Evolutionary conservation across 1,140 invertebrate species (phyloP), one percentile per base, ranked within the genome.

Genomic region (Lordiphosa stackelbergi): DNA sequence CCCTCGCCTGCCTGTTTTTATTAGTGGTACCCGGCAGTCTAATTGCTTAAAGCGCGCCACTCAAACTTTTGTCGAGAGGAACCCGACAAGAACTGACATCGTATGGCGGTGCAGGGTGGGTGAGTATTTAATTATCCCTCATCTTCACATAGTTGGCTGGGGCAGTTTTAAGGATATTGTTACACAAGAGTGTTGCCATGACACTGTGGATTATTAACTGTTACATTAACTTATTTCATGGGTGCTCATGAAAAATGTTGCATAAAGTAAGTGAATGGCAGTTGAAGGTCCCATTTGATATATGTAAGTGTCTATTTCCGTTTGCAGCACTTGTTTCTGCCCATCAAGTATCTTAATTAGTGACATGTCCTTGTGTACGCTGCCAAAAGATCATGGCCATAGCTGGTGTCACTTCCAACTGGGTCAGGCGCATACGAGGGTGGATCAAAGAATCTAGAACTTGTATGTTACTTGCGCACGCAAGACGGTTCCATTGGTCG

Each of bases 111-210:
- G 24, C 22, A 5, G 24, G 49, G 53, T 34, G 37, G n/a, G 41
- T 51, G 45, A 49, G 53, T 64, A 74, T 81, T 79, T 79, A 79
- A 79, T 79, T 79, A 79, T 74, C 77, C 71, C 47, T 71, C 75
- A 73, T 66, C 47, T 55, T 55, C 53, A 55, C 62, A 73, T 56
- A 42, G 57, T 28, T 56, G 35, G 22, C 42, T 19, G 9, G 41
- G 54, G 40, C 34, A 45, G 34, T 68, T 59, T 53, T 42, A 45
- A 34, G 45, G 53, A 58, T 58, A 56, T 59, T 66, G 55, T 66
- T 74, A 81, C 69, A 55, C 55, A 66, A 71, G 69, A 4, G 34
- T 43, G 73, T 81, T 71, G 61, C 70, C 70, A 73, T 68, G 49
- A 43, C 48, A 43, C 48, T 52, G n/a, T 36, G 61, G 60, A 79